Percentiles rank a stretch among this genome's conserved stretches.
Conservation (phyloP, 1,140 invertebrate genomes). For the Sipha flava region DNA sequence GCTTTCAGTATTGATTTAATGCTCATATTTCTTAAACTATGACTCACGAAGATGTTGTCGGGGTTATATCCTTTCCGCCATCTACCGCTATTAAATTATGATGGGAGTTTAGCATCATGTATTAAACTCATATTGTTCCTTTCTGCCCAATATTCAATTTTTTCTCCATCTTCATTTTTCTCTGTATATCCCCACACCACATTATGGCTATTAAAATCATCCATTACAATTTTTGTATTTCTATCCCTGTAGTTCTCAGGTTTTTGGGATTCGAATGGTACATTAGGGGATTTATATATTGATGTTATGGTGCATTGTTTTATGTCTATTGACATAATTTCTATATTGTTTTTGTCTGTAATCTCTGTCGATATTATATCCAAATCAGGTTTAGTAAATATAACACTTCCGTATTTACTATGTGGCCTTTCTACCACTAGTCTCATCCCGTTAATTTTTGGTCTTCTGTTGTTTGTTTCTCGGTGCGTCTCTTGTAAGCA, state of each 20-base stretch:
- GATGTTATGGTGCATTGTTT: too few species aligned
- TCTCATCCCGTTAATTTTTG: slow-evolving; percentile 3
- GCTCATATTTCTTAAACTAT: neutral
- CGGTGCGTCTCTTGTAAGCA: slow-evolving; percentile 25
- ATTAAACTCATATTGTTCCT: neutral
- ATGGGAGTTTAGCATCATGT: neutral
- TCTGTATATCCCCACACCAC: too few species aligned
- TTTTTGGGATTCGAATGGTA: too few species aligned
- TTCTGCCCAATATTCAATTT: slow-evolving; percentile 19
- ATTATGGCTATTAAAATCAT: too few species aligned
- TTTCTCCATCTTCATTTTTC: slow-evolving; percentile 5
- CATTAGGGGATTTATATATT: too few species aligned
- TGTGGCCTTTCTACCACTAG: neutral
- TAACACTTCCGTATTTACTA: slow-evolving; percentile 19
- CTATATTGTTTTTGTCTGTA: slow-evolving; percentile 13
- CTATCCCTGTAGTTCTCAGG: too few species aligned
- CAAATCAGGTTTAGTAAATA: neutral
- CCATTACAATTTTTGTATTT: too few species aligned
- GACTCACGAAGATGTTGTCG: neutral
- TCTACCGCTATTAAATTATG: neutral
- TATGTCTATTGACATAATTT: slow-evolving; percentile 13
- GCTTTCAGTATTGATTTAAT: neutral
- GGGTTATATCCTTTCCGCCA: slow-evolving; percentile 15
- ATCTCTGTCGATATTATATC: neutral
- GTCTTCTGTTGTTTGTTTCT: neutral